Conservation (phyloP, 1,140 invertebrate genomes). For the Cryptotermes secundus region DNA sequence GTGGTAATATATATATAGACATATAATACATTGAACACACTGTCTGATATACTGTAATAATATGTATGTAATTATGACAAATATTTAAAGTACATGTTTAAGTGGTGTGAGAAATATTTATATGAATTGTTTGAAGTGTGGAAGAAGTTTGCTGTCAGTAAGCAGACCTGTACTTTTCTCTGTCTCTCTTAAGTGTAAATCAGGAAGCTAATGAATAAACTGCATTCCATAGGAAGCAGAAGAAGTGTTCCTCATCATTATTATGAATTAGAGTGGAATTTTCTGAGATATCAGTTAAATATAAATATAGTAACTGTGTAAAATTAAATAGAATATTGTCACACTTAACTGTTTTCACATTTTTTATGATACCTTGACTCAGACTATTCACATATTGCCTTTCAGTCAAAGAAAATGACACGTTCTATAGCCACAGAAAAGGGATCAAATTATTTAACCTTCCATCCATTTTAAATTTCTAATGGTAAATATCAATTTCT, state of each 20-base stretch:
- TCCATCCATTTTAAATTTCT: too few species aligned
- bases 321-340: neutral
- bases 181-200: neutral
- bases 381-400: too few species aligned
- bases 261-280: neutral
- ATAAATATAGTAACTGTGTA: neutral
- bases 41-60: neutral
- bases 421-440: too few species aligned
- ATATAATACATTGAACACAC: neutral
- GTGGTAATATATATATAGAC: neutral
- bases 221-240: neutral
- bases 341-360: neutral
- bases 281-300: constrained; percentile 1
- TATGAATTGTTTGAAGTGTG: neutral
- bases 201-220: neutral
- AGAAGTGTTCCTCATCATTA: neutral
- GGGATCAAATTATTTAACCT: too few species aligned
- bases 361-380: too few species aligned
- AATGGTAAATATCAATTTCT: too few species aligned
- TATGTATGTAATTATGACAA: neutral
- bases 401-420: too few species aligned
- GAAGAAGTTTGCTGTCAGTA: neutral
- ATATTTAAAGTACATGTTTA: constrained; percentile 1
- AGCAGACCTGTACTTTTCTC: neutral
- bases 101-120: neutral